Evolutionary conservation across 2,888 invertebrate species (phyloP).

Genomic region (Pyrrhosoma nymphula): DNA sequence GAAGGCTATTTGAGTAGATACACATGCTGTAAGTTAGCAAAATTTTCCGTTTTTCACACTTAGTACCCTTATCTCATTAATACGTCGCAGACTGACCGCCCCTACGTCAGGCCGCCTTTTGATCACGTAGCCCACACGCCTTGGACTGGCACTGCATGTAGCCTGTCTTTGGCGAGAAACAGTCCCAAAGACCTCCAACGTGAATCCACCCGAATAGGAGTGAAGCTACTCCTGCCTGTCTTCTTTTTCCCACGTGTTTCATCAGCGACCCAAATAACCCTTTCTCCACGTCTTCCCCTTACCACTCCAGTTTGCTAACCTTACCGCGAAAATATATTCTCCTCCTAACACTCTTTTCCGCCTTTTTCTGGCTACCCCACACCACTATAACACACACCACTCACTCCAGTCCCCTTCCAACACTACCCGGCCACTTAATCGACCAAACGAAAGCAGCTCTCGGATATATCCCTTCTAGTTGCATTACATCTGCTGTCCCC

Average conservation of each 20-base stretch:
- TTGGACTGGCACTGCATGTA: too few species aligned
- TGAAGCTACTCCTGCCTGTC: neutral
- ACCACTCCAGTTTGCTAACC: neutral
- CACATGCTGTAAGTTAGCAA: too few species aligned
- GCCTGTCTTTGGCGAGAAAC: too few species aligned
- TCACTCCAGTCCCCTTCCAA: neutral
- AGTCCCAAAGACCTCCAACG: too few species aligned
- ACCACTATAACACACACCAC: too few species aligned
- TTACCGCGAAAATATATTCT: neutral
- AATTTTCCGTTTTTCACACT: too few species aligned
- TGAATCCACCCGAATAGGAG: too few species aligned
- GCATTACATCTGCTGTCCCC: conserved; percentile 46
- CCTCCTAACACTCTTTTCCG: neutral
- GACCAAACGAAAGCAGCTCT: neutral
- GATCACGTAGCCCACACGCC: too few species aligned
- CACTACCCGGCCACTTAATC: conserved; percentile 9
- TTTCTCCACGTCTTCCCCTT: neutral
- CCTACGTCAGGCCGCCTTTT: too few species aligned
- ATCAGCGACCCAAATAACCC: neutral
- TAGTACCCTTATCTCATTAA: too few species aligned
- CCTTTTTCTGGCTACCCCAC: neutral
- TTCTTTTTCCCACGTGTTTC: neutral
- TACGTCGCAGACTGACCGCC: too few species aligned
- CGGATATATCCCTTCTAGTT: conserved; percentile 37
- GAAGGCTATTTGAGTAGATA: too few species aligned